Conservation (phyloP, 1,140 invertebrate genomes). For the Popillia japonica region DNA sequence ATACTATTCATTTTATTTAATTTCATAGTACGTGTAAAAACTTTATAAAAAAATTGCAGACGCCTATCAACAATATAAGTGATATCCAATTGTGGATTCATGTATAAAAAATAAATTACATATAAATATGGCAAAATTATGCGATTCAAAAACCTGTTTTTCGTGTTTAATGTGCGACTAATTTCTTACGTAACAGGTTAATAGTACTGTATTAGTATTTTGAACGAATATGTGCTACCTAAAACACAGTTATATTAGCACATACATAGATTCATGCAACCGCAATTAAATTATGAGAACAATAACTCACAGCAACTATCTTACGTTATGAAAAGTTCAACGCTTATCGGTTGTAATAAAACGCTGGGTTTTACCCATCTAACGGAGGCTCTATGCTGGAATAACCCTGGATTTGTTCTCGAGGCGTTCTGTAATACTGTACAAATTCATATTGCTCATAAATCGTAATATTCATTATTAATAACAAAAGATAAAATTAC, state of each 20-base stretch:
- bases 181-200: not conserved
- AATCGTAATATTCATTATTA: not conserved
- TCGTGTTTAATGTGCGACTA: constrained; percentile 13
- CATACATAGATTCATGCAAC: not conserved
- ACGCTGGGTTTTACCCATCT: constrained; percentile 25
- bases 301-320: not conserved
- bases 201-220: not conserved
- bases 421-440: not conserved
- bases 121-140: not conserved
- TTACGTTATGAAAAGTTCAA: not conserved
- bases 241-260: not conserved
- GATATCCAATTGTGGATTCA: not conserved
- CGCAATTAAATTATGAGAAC: not conserved
- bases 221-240: not conserved
- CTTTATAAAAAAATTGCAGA: too few species aligned
- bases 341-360: not conserved
- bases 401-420: constrained; percentile 24
- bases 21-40: too few species aligned
- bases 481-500: not conserved
- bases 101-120: too few species aligned
- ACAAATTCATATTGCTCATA: not conserved
- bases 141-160: constrained; percentile 21
- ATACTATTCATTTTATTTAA: too few species aligned
- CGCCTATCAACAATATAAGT: not conserved
- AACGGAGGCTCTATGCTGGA: not conserved